A percentile compares a stretch with the other conserved stretches of the same genome.
These are phyloP conservation scores for Dendrolimus pini DNA, from an alignment of 2,888 invertebrate species.

Conservation along the genomic window DNA sequence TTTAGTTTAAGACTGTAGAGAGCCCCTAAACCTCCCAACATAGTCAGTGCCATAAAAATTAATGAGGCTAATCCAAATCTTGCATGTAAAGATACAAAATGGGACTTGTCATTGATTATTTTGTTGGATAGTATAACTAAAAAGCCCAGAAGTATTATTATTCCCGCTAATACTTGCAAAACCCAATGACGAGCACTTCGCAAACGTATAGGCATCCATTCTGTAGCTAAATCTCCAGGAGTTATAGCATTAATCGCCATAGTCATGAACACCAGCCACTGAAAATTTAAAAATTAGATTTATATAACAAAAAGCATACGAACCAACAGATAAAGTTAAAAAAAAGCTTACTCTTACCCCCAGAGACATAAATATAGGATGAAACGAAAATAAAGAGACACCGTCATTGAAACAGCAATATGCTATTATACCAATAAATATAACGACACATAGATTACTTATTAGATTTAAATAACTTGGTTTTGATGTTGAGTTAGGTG, in stretches of 20 bases:
- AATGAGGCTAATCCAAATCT: constrained; percentile 63
- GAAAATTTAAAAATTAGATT: constrained; percentile 22
- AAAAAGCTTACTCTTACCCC: constrained; percentile 46
- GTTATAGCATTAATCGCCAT: constrained; percentile 65
- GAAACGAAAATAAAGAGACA: constrained; percentile 58
- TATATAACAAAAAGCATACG: neutral
- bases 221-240: constrained; percentile 68
- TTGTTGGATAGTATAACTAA: constrained; percentile 60
- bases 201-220: constrained; percentile 69
- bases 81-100: constrained; percentile 56
- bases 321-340: constrained; percentile 2
- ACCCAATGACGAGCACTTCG: constrained; percentile 70
- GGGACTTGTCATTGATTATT: constrained; percentile 41
- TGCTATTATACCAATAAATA: constrained; percentile 46
- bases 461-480: constrained; percentile 54
- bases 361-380: constrained; percentile 62
- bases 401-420: constrained; percentile 55
- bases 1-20: constrained; percentile 64
- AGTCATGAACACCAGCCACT: constrained; percentile 70
- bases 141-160: constrained; percentile 48
- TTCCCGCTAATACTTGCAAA: constrained; percentile 48
- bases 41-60: constrained; percentile 54
- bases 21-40: constrained; percentile 60
- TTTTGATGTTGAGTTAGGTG: constrained; percentile 35
- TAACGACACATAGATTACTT: constrained; percentile 49